A percentile compares a stretch with the other conserved stretches of the same genome.
Evolutionary conservation across 2,888 invertebrate genomes (phyloP).

Genomic region (Drosophila recens): DNA sequence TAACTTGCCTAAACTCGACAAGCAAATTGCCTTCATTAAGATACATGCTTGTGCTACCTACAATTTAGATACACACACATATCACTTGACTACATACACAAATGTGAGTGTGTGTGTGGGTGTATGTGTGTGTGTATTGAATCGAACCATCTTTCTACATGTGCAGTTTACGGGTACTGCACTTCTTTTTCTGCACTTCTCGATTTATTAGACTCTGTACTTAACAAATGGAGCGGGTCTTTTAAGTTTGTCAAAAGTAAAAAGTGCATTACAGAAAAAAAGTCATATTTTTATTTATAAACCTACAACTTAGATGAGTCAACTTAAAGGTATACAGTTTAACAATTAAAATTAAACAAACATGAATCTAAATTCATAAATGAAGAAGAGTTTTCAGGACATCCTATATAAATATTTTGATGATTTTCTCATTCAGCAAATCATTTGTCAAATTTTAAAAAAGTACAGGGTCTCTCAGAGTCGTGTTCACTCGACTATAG

Average conservation of each 20-base stretch:
- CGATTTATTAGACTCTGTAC: conserved; percentile 4
- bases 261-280: neutral
- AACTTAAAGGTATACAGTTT: no score
- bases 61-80: conserved; percentile 67
- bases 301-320: no score
- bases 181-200: conserved; percentile 34
- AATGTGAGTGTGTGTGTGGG: conserved; percentile 2
- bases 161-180: conserved; percentile 55
- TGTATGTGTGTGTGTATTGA: conserved; percentile 36
- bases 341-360: no score
- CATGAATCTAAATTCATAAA: no score
- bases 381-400: no score
- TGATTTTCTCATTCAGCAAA: neutral
- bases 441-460: neutral
- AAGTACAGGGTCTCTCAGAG: neutral
- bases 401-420: no score
- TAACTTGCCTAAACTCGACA: conserved; percentile 82
- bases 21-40: conserved; percentile 82
- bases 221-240: neutral
- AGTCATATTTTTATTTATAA: no score
- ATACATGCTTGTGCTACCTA: conserved; percentile 79
- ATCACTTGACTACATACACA: conserved; percentile 13
- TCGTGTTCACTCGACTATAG: neutral
- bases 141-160: conserved; percentile 59
- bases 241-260: neutral